Evolutionary conservation across 2,888 invertebrate genomes (phyloP).

Genomic region (Eupithecia inturbata): DNA sequence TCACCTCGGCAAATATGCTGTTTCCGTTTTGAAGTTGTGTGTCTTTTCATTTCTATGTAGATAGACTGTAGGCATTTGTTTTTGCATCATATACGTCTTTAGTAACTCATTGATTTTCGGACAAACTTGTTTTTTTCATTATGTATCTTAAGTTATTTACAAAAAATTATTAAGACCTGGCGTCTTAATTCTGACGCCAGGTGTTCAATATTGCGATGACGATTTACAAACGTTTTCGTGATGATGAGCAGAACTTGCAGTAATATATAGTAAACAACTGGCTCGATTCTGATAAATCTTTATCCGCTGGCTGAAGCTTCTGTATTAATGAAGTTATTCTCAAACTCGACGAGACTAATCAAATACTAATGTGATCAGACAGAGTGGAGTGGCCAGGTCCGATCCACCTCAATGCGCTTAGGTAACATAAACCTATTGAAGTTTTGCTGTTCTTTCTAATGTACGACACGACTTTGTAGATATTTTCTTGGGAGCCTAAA

Average conservation of each 20-base stretch:
- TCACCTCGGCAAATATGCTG: background rate
- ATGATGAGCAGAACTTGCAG: too few species aligned
- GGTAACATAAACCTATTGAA: constrained; percentile 21
- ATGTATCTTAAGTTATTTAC: too few species aligned
- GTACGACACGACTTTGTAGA: constrained; percentile 15
- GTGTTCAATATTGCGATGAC: too few species aligned
- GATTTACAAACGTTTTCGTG: too few species aligned
- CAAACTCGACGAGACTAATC: background rate
- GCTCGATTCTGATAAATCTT: background rate
- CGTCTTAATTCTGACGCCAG: too few species aligned
- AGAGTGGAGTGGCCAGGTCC: constrained; percentile 19
- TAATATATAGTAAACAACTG: too few species aligned
- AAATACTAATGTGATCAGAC: constrained; percentile 18
- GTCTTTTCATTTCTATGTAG: background rate
- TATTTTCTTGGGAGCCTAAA: background rate
- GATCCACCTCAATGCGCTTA: constrained; percentile 25
- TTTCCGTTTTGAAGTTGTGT: background rate
- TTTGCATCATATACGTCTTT: too few species aligned
- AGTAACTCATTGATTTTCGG: too few species aligned
- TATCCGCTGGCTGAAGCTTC: background rate
- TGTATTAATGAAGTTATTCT: background rate
- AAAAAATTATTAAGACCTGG: too few species aligned
- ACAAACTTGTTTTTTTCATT: too few species aligned
- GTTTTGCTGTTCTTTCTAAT: constrained; percentile 8
- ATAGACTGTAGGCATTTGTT: too few species aligned